Percentiles rank a stretch among this genome's conserved stretches.
Evolutionary conservation across 2,797 vertebrate species (phyloP).

Genomic region (Pyrocephalus nanus): DNA sequence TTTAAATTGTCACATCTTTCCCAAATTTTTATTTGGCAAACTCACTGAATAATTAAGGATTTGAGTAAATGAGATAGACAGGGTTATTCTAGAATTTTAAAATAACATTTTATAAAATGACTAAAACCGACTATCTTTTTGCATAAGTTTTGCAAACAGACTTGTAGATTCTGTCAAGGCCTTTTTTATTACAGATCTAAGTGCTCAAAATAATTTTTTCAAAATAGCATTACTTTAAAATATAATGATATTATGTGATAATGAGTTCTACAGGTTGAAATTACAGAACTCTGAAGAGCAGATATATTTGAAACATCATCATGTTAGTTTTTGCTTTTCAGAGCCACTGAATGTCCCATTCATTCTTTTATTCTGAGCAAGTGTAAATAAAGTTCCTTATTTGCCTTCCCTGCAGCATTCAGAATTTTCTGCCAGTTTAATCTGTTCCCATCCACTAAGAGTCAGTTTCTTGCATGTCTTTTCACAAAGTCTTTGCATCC

Average conservation of each 20-base stretch:
- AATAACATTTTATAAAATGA: neutral
- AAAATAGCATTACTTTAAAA: neutral
- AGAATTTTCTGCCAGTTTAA: neutral
- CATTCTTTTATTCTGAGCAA: slow-evolving; percentile 14
- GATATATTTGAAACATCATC: neutral
- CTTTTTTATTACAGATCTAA: neutral
- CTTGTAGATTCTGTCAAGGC: neutral
- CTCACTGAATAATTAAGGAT: neutral
- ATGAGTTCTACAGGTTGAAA: slow-evolving; percentile 10
- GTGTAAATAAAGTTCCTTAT: slow-evolving; percentile 39
- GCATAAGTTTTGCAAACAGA: neutral
- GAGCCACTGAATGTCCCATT: neutral
- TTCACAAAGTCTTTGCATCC: neutral
- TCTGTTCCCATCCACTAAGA: neutral
- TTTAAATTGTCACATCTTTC: neutral
- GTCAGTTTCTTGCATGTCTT: neutral
- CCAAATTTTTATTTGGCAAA: neutral
- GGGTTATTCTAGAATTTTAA: neutral
- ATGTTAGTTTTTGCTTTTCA: slow-evolving; percentile 3
- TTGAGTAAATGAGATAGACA: neutral
- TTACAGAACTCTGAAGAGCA: neutral
- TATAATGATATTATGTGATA: neutral
- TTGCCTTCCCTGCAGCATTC: neutral
- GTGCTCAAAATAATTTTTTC: neutral
- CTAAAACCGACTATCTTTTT: neutral